Base-by-base conservation (phyloP, 2,797 vertebrate species). In the Smutsia temminckii region DNA sequence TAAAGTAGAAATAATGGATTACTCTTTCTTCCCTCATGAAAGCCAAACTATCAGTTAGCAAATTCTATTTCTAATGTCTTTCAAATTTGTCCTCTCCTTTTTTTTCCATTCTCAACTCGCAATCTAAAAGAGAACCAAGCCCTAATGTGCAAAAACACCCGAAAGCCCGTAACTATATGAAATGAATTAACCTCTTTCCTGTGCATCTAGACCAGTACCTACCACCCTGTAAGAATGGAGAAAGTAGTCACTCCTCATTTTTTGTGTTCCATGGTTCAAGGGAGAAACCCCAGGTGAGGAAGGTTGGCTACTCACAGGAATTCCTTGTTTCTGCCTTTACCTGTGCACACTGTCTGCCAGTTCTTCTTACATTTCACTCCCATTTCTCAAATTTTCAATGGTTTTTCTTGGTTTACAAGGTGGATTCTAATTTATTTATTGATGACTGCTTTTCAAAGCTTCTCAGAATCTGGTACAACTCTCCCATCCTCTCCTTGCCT, bases 351-450 rank as follows among this genome's bases (percentile, higher is more conserved):
- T 64, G 0, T 10, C 18, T 96, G 13, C 11, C 93, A 20, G 7
- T 55, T 63, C 80, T 80, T 90, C 71, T 96, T 85, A 81, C 11
- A 89, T 93, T 91, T 87, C 46, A 81, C 40, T 92, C 11, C 6
- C 6, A 6, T 89, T 37, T 6, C 51, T 87, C 21, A 23, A 96
- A 89, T 94, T 74, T 49, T 80, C 61, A 59, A 7, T 53, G 9
- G 4, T 66, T 90, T 84, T 57, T 63, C 34, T 74, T 94, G 90
- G 3, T 88, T 75, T 85, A 92, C 1, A 63, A 18, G 37, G 29
- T 83, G 88, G 53, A 89, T 91, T 95, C 6, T 79, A 86, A 92
- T 72, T 66, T 86, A 92, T 72, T 90, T 85, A 85, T 85, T 74
- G 78, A 69, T 91, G 51, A 23, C 63, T 72, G 13, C 40, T 86